Conservation (phyloP, 2,888 invertebrate genomes). For the Plebejus melissa region DNA sequence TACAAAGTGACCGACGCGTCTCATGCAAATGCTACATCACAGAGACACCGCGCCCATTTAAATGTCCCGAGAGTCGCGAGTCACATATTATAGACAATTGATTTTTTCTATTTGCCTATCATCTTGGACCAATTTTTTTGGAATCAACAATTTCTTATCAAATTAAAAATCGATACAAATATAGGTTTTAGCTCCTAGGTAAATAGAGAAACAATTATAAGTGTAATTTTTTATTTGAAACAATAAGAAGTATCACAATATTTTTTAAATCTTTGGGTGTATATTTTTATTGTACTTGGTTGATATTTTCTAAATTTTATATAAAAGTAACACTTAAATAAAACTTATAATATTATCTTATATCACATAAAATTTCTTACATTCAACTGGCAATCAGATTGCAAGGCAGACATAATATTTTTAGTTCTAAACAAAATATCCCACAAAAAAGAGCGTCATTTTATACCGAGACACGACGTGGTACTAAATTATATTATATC, state of each 20-base stretch:
- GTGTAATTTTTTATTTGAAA: neutral
- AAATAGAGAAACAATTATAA: neutral
- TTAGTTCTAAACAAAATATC: neutral
- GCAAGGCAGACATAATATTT: neutral
- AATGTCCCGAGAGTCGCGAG: slow-evolving; percentile 58
- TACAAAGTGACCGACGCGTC: slow-evolving; percentile 66
- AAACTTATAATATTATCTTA: neutral
- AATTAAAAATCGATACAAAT: too few species aligned
- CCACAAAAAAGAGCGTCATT: neutral
- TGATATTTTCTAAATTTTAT: neutral
- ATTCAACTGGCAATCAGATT: neutral
- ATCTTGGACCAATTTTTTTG: too few species aligned
- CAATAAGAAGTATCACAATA: slow-evolving; percentile 11
- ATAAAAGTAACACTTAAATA: neutral
- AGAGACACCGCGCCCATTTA: slow-evolving; percentile 74
- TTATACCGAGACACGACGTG: too few species aligned
- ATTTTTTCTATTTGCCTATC: slow-evolving; percentile 65
- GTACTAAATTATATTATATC: too few species aligned
- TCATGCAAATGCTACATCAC: slow-evolving; percentile 67
- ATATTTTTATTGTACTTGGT: neutral
- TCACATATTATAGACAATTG: slow-evolving; percentile 47
- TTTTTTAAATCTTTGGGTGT: slow-evolving; percentile 19
- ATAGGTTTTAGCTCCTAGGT: too few species aligned
- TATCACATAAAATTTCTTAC: neutral
- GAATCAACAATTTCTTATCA: too few species aligned